Evolutionary conservation across 2,113 vertebrate species (phyloP).

Genomic region (Ondatra zibethicus): DNA sequence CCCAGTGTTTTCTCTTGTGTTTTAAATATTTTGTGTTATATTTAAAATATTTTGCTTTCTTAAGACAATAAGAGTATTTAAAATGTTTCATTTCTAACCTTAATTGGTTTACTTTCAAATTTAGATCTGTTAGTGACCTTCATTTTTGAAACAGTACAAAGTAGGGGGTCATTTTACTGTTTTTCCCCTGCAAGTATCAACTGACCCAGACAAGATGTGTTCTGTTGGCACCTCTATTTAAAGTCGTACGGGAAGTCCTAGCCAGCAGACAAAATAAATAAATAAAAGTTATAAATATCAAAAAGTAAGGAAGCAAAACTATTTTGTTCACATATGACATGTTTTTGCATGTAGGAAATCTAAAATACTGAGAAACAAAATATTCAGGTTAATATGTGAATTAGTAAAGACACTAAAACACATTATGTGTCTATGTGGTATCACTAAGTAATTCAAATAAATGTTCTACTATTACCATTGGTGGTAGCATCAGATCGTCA

Average conservation of each 20-base stretch:
- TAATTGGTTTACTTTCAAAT: slow-evolving; percentile 22
- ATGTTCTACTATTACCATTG: not conserved
- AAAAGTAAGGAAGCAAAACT: not conserved
- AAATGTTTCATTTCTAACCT: not conserved
- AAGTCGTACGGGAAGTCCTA: slow-evolving; percentile 9
- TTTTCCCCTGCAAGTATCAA: not conserved
- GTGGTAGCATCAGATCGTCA: not conserved
- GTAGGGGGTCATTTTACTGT: not conserved
- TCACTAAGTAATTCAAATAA: not conserved
- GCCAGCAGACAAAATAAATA: slow-evolving; percentile 34
- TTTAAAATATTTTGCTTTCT: slow-evolving; percentile 3
- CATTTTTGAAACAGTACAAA: not conserved
- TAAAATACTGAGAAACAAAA: not conserved
- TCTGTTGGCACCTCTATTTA: not conserved
- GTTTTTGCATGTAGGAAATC: not conserved
- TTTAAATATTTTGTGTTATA: not conserved
- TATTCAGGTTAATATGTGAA: not conserved
- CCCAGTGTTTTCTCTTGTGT: not conserved
- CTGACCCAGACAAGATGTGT: slow-evolving; percentile 7
- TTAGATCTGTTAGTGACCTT: not conserved
- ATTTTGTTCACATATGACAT: not conserved
- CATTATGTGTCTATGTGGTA: not conserved
- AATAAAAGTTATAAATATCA: slow-evolving; percentile 49
- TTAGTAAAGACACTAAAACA: not conserved
- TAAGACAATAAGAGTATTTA: not conserved